Evolutionary conservation across 1,140 invertebrate species (phyloP).

Genomic region (Pachyrhynchus sulphureomaculatus): DNA sequence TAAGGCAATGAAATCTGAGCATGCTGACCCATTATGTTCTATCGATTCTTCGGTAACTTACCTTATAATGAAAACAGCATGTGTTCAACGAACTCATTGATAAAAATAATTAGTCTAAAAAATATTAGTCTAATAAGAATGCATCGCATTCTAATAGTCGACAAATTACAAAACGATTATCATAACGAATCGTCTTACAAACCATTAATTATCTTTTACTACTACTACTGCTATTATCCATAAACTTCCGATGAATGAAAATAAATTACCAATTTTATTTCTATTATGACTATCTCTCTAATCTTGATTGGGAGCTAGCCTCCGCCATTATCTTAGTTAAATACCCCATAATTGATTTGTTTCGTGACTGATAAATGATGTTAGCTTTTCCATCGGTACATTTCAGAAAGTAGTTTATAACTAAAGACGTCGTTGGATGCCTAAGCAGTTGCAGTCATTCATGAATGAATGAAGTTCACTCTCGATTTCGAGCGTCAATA

Average conservation of each 20-base stretch:
- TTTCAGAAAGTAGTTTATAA: conserved; percentile 18
- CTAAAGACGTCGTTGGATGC: conserved; percentile 16
- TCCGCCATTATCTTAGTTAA: not conserved
- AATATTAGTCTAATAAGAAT: too few species aligned
- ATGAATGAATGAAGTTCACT: conserved; percentile 30
- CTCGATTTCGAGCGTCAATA: conserved; percentile 27
- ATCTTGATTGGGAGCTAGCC: too few species aligned
- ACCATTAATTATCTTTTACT: not conserved
- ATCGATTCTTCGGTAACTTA: too few species aligned
- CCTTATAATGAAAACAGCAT: too few species aligned
- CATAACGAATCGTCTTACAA: not conserved
- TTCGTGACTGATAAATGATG: conserved; percentile 16
- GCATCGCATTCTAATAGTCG: not conserved
- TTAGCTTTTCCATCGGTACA: not conserved
- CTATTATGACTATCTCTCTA: too few species aligned
- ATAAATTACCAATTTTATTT: too few species aligned
- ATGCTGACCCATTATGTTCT: too few species aligned
- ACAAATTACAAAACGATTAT: not conserved
- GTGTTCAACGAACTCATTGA: too few species aligned
- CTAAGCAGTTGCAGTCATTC: conserved; percentile 4
- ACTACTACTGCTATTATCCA: not conserved
- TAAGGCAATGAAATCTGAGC: too few species aligned
- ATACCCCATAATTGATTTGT: not conserved
- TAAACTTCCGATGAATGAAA: not conserved
- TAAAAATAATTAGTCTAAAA: too few species aligned